Evolutionary conservation across 2,113 vertebrate genomes (phyloP), one percentile per base, ranked within the genome.

Genomic region (Pseudonaja textilis): DNA sequence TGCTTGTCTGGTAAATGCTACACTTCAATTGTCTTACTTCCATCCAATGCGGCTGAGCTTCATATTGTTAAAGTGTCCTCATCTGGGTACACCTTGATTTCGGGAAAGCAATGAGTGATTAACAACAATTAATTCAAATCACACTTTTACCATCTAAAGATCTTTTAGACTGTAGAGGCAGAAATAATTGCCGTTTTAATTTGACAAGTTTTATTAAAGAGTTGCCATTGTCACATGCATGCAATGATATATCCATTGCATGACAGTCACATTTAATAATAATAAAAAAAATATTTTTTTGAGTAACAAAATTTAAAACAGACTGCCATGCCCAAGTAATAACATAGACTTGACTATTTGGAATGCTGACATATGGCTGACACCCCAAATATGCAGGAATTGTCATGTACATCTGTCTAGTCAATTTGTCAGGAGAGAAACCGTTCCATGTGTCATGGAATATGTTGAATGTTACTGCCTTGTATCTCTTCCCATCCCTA

Each of bases 231-330:
- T 90, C 93, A 96, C 95, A 95, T 95, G 90, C 20, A 93, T 92
- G 64, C 12, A 93, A 69, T 95, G 90, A 96, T 96, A 95, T 94
- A 96, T 64, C 52, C 89, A 89, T 93, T 96, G 95, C 91, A 96
- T 69, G 94, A 95, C 47, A 95, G 42, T 85, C 93, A 93, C 42
- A 95, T 95, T 96, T 95, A 95, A 96, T 96, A 95, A 96, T 96
- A 92, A 52, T 52, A 52, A 52, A 12, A 10, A 11, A 11, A 2
- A 52, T 2, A 11, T 12, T 52, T 54, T 93, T 90, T 93, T 92
- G 1, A 81, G 59, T 87, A 93, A 94, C 93, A 93, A 95, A 96
- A 97, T 96, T 96, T 93, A 93, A 97, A 96, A 95, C 96, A 96
- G 95, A 97, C 90, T 94, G 74, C 74, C 34, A 22, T 42, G 74